Conservation (phyloP, 2,888 invertebrate species). For the Gortyna flavago region DNA sequence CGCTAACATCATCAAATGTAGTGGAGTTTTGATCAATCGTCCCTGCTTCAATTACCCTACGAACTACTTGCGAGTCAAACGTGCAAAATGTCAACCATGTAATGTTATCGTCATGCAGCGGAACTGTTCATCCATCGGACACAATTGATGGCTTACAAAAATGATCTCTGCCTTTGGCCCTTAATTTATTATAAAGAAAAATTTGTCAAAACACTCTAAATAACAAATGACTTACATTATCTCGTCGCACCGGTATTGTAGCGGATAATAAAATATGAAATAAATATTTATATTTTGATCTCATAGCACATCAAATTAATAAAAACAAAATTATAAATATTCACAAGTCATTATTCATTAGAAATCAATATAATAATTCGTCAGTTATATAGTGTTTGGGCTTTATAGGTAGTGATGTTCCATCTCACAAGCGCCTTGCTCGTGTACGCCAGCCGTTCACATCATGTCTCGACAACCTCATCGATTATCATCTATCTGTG, state of each 20-base stretch:
- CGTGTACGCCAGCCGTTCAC: slow-evolving; percentile 43
- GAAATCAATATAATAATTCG: slow-evolving; percentile 19
- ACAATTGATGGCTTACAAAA: slow-evolving; percentile 82
- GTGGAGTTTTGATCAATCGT: slow-evolving; percentile 38
- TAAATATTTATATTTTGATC: slow-evolving; percentile 63
- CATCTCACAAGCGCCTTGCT: slow-evolving; percentile 15
- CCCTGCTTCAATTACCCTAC: slow-evolving; percentile 62
- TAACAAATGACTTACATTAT: slow-evolving; percentile 88
- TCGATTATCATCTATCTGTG: slow-evolving; percentile 58
- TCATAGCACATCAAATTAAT: slow-evolving; percentile 58
- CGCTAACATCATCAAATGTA: slow-evolving; percentile 47
- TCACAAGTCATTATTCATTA: slow-evolving; percentile 44
- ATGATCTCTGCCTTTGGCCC: slow-evolving; percentile 76
- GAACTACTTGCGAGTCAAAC: slow-evolving; percentile 81
- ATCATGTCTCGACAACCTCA: slow-evolving; percentile 51
- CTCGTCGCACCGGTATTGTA: slow-evolving; percentile 87
- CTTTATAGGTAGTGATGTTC: slow-evolving; percentile 28
- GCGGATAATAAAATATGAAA: slow-evolving; percentile 83
- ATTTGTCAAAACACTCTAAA: slow-evolving; percentile 82
- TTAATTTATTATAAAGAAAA: slow-evolving; percentile 78
- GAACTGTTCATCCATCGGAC: slow-evolving; percentile 82
- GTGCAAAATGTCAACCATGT: slow-evolving; percentile 78
- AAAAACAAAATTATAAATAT: slow-evolving; percentile 40
- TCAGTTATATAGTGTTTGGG: slow-evolving; percentile 20
- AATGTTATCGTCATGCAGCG: slow-evolving; percentile 85